Percentiles rank a stretch among this genome's conserved stretches.
These are phyloP conservation scores for Mizuhopecten yessoensis DNA, from an alignment of 1,140 invertebrate genomes.

Conservation along the genomic window DNA sequence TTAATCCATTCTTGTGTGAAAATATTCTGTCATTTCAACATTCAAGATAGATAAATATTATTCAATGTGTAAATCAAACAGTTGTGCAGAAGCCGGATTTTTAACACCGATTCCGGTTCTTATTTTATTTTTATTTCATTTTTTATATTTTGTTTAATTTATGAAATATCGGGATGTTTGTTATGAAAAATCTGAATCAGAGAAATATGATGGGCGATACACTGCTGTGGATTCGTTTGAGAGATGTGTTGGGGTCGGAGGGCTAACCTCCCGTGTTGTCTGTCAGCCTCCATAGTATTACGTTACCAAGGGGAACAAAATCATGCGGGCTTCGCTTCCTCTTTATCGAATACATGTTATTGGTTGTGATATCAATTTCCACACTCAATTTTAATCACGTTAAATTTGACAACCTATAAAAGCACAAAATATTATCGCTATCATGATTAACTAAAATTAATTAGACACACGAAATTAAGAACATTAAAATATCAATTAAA, in stretches of 20 bases:
- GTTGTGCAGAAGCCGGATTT: neutral
- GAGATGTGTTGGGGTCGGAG: neutral
- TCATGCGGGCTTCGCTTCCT: neutral
- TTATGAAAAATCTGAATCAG: neutral
- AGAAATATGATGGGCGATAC: neutral
- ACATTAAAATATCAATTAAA: neutral
- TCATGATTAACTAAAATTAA: neutral
- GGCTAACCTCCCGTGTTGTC: neutral
- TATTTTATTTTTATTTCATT: neutral
- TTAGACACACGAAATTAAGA: neutral
- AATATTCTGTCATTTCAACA: neutral
- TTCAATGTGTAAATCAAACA: neutral
- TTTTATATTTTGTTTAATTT: neutral
- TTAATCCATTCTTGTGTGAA: neutral
- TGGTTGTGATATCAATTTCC: neutral
- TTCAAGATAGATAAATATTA: too few species aligned
- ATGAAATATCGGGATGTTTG: neutral
- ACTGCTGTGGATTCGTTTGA: neutral
- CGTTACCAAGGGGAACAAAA: neutral
- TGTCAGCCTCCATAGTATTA: neutral
- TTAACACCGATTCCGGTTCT: neutral
- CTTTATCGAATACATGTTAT: neutral
- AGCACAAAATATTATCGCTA: neutral
- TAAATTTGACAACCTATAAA: neutral
- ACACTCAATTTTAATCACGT: neutral